Evolutionary conservation across 1,140 invertebrate genomes (phyloP).

Genomic region (Melipona quadrifasciata): DNA sequence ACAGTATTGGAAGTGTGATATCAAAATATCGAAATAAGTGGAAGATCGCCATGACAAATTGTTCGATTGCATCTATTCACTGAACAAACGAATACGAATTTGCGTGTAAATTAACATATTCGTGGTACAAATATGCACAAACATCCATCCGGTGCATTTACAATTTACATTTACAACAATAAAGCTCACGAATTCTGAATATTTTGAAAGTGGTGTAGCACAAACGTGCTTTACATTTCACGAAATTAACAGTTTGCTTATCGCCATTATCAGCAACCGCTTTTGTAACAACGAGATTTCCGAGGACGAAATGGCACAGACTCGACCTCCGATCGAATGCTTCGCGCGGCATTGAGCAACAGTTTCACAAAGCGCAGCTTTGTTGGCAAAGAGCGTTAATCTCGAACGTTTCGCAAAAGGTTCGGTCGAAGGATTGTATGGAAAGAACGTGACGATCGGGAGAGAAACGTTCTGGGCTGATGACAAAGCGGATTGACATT

Average conservation of each 20-base stretch:
- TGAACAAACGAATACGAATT: no score
- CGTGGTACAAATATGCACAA: neutral
- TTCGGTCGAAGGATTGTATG: neutral
- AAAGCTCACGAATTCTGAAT: neutral
- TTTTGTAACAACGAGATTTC: neutral
- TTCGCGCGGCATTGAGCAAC: neutral
- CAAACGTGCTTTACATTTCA: neutral
- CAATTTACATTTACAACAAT: neutral
- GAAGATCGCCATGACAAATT: no score
- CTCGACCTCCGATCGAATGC: neutral
- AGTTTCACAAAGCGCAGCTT: neutral
- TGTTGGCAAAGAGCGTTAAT: neutral
- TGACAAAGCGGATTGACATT: constrained; percentile 59
- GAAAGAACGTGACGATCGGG: neutral
- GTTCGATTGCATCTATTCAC: no score
- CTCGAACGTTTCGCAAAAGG: neutral
- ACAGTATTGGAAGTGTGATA: no score
- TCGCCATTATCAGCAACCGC: neutral
- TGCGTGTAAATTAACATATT: no score
- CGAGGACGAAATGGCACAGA: neutral
- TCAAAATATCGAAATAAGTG: no score
- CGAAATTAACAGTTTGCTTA: neutral
- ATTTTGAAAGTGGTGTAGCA: neutral
- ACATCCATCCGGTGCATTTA: neutral
- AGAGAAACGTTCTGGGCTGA: constrained; percentile 27